Percentiles rank a stretch among this genome's conserved stretches.
Evolutionary conservation across 2,797 vertebrate species (phyloP).

Genomic region (Tamandua tetradactyla): DNA sequence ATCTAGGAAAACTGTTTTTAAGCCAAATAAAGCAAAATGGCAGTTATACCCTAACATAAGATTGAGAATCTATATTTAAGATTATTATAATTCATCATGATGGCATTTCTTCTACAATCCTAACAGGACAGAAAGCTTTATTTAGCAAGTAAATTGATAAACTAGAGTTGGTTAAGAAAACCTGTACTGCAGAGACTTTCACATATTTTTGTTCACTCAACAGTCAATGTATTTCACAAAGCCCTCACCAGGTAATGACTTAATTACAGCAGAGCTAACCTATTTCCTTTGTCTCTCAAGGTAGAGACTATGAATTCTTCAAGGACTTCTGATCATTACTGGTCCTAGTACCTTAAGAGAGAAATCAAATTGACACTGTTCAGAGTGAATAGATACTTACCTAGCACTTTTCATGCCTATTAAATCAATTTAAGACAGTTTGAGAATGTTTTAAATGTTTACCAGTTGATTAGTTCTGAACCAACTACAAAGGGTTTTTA

Average conservation of each 20-base stretch:
- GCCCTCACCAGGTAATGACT: not conserved
- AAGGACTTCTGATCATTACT: constrained; percentile 7
- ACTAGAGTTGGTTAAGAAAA: not conserved
- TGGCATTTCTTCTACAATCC: not conserved
- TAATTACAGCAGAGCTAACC: constrained; percentile 21
- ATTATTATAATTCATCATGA: constrained; percentile 12
- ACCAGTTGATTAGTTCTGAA: not conserved
- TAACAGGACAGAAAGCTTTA: constrained; percentile 1
- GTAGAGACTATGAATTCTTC: constrained; percentile 10
- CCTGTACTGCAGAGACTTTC: constrained; percentile 6
- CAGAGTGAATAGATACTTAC: constrained; percentile 41
- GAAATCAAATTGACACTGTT: constrained; percentile 36
- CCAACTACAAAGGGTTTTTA: not conserved
- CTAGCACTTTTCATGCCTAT: constrained; percentile 43
- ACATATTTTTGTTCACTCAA: not conserved
- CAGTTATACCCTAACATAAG: not conserved
- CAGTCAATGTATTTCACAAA: constrained; percentile 3
- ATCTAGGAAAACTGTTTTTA: constrained; percentile 44
- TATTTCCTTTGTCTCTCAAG: not conserved
- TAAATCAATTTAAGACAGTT: constrained; percentile 18
- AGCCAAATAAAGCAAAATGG: not conserved
- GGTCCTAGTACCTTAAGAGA: not conserved
- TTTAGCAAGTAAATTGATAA: constrained; percentile 32
- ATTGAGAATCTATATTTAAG: not conserved
- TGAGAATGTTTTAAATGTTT: constrained; percentile 14